Conservation (phyloP, 2,113 vertebrate species). For the Protobothrops mucrosquamatus region DNA sequence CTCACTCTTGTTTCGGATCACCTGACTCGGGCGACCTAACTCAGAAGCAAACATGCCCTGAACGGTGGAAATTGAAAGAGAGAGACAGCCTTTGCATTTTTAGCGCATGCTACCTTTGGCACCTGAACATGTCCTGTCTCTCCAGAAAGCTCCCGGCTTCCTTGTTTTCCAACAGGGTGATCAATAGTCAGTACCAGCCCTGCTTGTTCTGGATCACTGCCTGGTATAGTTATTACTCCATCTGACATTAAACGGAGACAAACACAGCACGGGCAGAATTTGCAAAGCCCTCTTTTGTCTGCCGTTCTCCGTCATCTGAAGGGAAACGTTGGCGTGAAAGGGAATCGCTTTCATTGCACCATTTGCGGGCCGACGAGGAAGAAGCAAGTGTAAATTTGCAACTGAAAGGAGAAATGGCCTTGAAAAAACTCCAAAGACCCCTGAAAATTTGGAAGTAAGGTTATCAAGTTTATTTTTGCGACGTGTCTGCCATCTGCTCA, state of each 20-base stretch:
- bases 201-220: neutral
- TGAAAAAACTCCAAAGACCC: neutral
- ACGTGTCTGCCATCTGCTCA: neutral
- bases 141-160: neutral
- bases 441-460: neutral
- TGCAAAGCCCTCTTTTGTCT: neutral
- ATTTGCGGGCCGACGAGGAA: neutral
- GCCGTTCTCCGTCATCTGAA: neutral
- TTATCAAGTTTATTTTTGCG: neutral
- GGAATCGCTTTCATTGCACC: no score
- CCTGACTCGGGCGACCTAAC: neutral
- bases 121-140: neutral
- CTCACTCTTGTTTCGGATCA: neutral
- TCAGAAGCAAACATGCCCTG: neutral
- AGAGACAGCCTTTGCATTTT: neutral
- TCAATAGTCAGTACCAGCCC: neutral
- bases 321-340: neutral
- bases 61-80: neutral
- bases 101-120: neutral
- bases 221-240: neutral
- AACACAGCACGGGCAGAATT: neutral
- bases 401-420: neutral
- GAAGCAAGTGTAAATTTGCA: neutral
- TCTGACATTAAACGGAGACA: neutral
- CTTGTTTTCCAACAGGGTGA: neutral